Percentiles rank a stretch among this genome's conserved stretches.
These are phyloP conservation scores for Tinea trinotella DNA, from an alignment of 2,888 invertebrate species.

Conservation along the genomic window DNA sequence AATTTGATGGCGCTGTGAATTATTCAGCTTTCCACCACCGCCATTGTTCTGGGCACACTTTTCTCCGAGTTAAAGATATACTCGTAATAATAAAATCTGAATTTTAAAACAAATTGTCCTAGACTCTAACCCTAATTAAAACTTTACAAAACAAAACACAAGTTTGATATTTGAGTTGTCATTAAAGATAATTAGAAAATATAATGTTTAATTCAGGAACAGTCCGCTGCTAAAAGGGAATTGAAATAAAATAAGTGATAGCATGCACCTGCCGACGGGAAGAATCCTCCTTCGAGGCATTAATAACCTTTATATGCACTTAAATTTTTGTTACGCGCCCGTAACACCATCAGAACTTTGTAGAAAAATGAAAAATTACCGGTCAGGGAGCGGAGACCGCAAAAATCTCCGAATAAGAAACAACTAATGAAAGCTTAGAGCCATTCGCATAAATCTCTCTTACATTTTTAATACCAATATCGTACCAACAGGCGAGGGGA, in stretches of 20 bases:
- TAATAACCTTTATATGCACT: conserved; percentile 71
- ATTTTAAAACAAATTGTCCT: not conserved
- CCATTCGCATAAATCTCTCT: conserved; percentile 72
- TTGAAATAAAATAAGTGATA: conserved; percentile 63
- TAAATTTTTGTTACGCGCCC: conserved; percentile 55
- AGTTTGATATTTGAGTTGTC: not conserved
- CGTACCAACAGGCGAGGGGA: conserved; percentile 51
- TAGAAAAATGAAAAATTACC: conserved; percentile 69
- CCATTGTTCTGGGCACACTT: not conserved
- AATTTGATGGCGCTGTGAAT: conserved; percentile 1
- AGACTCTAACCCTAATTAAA: not conserved
- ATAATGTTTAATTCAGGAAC: conserved; percentile 16
- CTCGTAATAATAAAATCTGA: not conserved
- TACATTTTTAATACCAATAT: conserved; percentile 74
- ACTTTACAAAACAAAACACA: not conserved
- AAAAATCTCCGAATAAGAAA: conserved; percentile 66
- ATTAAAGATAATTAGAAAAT: not conserved
- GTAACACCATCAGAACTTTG: conserved; percentile 59
- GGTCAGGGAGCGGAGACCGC: conserved; percentile 69
- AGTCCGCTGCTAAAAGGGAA: conserved; percentile 30
- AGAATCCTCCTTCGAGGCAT: conserved; percentile 41
- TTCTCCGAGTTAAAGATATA: not conserved
- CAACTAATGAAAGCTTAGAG: conserved; percentile 72
- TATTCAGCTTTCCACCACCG: conserved; percentile 9
- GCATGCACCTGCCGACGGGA: conserved; percentile 53